phyloP scores from a whole-genome alignment of 1,140 invertebrate genomes.

The Dendrolimus punctatus region DNA sequence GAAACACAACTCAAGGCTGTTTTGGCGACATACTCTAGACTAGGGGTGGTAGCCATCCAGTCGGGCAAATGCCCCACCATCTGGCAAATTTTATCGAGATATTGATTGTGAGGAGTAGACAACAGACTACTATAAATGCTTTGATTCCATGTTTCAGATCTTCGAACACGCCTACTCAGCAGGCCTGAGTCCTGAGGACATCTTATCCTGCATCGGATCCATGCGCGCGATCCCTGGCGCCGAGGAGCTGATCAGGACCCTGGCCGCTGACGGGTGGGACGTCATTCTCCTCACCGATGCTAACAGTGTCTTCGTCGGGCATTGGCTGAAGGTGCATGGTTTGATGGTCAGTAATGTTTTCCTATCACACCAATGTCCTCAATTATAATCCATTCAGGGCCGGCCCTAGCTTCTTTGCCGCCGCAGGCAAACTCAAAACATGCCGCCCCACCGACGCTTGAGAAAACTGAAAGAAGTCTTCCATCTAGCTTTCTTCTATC shows the following conservation, averaged over 20 bases:
- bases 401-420: too few species aligned
- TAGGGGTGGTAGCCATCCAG: too few species aligned
- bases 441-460: too few species aligned
- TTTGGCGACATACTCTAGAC: too few species aligned
- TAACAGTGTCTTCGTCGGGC: slow-evolving; percentile 48
- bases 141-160: slow-evolving; percentile 26
- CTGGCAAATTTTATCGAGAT: too few species aligned
- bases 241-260: slow-evolving; percentile 30
- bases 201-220: slow-evolving; percentile 41
- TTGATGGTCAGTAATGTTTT: slow-evolving; percentile 28
- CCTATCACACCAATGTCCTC: not conserved
- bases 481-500: too few species aligned
- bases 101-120: too few species aligned
- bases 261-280: slow-evolving; percentile 40
- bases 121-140: not conserved
- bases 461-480: too few species aligned
- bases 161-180: slow-evolving; percentile 57
- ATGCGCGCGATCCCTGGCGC: slow-evolving; percentile 43
- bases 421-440: too few species aligned
- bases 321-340: slow-evolving; percentile 46
- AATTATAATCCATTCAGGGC: too few species aligned
- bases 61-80: too few species aligned
- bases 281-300: slow-evolving; percentile 47
- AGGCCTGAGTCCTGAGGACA: slow-evolving; percentile 37
- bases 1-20: too few species aligned